Evolutionary conservation across 2,113 vertebrate species (phyloP).

Genomic region (rat (Rattus norvegicus)): GRCr8 NC_086025.1:115835501-115836000

Average conservation of each 20-base stretch:
- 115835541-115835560: fast-evolving
- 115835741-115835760: background rate
- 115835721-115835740: background rate
- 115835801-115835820: fast-evolving
- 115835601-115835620: background rate
- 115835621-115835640: background rate
- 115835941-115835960: background rate
- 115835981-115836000: background rate
- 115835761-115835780: background rate
- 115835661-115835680: background rate
- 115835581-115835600: background rate
- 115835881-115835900: background rate
- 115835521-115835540: background rate
- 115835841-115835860: background rate
- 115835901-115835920: background rate
- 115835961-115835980: background rate
- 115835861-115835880: background rate
- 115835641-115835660: background rate
- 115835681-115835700: background rate
- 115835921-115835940: background rate
- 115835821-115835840: background rate
- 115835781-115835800: background rate
- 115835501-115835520: background rate
- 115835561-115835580: background rate
- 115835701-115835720: background rate